phyloP scores from a whole-genome alignment of 2,888 invertebrate genomes.

The Torymus tubicola region DNA sequence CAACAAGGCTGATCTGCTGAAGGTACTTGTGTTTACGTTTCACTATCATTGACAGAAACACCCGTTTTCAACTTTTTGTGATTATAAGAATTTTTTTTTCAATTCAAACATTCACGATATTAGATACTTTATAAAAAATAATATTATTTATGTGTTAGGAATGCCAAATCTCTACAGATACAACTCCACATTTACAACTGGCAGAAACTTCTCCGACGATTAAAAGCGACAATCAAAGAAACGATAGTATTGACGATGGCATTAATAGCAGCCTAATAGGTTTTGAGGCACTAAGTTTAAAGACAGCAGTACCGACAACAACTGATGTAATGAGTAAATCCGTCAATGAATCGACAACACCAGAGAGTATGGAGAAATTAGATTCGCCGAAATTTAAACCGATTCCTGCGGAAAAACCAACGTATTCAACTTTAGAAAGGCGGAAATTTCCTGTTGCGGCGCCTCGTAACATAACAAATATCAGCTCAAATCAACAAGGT shows the following conservation, averaged over 20 bases:
- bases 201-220: not conserved
- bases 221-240: constrained; percentile 50
- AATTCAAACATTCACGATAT: not conserved
- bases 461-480: constrained; percentile 76
- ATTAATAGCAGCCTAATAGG: constrained; percentile 35
- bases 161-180: constrained; percentile 17
- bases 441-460: constrained; percentile 79
- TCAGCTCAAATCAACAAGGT: constrained; percentile 56
- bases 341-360: not conserved
- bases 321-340: constrained; percentile 42
- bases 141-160: constrained; percentile 29
- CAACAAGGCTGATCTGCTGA: constrained; percentile 15
- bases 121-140: not conserved
- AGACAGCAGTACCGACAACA: not conserved
- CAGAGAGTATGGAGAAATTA: constrained; percentile 58
- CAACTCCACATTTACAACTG: not conserved
- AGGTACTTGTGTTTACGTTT: constrained; percentile 37
- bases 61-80: not conserved
- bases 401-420: constrained; percentile 70
- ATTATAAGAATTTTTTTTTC: no score
- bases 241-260: constrained; percentile 44
- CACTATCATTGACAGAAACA: not conserved
- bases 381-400: constrained; percentile 64
- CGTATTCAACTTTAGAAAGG: constrained; percentile 71
- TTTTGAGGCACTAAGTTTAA: constrained; percentile 48